These are phyloP conservation scores for Rhinoderma darwinii DNA, from an alignment of 2,113 vertebrate genomes.

Conservation along the genomic window DNA sequence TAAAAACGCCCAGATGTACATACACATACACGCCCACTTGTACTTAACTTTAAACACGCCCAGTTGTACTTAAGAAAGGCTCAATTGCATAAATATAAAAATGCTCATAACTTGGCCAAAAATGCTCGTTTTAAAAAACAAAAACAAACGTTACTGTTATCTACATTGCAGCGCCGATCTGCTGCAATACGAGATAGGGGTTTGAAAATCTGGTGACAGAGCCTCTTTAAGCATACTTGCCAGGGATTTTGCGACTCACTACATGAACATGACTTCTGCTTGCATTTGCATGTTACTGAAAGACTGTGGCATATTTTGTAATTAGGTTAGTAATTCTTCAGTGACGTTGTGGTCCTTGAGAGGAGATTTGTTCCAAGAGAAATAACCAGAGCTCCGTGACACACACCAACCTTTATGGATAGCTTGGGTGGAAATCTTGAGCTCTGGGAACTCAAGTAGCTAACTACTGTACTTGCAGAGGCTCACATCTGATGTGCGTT, in stretches of 20 bases:
- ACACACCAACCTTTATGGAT: conserved; percentile 40
- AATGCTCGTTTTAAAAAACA: too few relatives aligned
- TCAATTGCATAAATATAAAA: too few relatives aligned
- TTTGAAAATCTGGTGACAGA: too few relatives aligned
- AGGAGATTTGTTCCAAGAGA: conserved; percentile 2
- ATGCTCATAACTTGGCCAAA: too few relatives aligned
- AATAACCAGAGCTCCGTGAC: conserved; percentile 6
- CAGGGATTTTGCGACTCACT: not conserved
- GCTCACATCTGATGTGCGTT: conserved; percentile 35
- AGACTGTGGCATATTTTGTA: conserved; percentile 6
- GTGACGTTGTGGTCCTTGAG: conserved; percentile 5
- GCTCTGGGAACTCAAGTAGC: conserved; percentile 26
- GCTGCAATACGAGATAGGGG: too few relatives aligned
- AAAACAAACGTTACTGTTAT: too few relatives aligned
- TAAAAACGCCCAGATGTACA: too few relatives aligned
- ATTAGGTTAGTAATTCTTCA: conserved; percentile 21
- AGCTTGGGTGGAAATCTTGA: conserved; percentile 36
- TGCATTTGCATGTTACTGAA: not conserved
- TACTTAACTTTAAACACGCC: too few relatives aligned
- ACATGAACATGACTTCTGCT: not conserved
- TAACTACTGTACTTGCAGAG: conserved; percentile 41
- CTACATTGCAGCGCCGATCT: too few relatives aligned
- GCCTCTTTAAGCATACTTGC: not conserved
- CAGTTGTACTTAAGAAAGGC: too few relatives aligned
- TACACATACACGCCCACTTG: too few relatives aligned